Evolutionary conservation across 2,888 invertebrate genomes (phyloP).

Genomic region (Polietes domitor): DNA sequence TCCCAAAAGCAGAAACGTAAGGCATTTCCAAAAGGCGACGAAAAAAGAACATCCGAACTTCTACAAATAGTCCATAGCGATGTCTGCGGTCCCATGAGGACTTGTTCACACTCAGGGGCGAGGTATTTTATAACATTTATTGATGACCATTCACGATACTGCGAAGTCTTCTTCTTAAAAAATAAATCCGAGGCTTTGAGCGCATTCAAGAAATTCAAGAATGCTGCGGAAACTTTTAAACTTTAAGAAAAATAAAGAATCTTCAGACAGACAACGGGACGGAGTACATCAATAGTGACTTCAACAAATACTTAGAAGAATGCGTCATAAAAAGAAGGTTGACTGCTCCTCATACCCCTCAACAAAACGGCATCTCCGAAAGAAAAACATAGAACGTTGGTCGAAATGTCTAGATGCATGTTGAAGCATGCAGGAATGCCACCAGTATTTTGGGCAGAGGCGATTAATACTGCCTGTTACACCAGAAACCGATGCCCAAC

Average conservation of each 20-base stretch:
- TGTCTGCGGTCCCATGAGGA: conserved; percentile 57
- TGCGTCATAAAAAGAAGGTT: too few relatives aligned
- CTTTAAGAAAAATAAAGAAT: too few relatives aligned
- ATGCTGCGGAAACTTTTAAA: conserved; percentile 49
- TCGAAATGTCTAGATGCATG: too few relatives aligned
- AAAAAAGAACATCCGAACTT: conserved; percentile 29
- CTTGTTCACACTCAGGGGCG: conserved; percentile 25
- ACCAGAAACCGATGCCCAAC: too few relatives aligned
- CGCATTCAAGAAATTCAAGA: conserved; percentile 53
- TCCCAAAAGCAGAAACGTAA: conserved; percentile 56
- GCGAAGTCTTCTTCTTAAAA: conserved; percentile 55
- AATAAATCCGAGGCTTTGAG: conserved; percentile 54
- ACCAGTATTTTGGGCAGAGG: too few relatives aligned
- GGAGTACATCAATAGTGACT: conserved; percentile 51
- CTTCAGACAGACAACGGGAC: conserved; percentile 71
- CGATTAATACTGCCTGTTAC: too few relatives aligned
- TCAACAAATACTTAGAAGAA: too few relatives aligned
- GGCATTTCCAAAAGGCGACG: conserved; percentile 15
- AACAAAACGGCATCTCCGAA: too few relatives aligned
- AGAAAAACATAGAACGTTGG: too few relatives aligned
- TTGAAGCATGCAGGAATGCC: too few relatives aligned
- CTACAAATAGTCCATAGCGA: conserved; percentile 57
- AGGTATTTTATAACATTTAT: conserved; percentile 55
- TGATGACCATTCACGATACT: conserved; percentile 49
- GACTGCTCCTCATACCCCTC: too few relatives aligned